phyloP scores from a whole-genome alignment of 2,797 vertebrate species.

The Chelon labrosus region DNA sequence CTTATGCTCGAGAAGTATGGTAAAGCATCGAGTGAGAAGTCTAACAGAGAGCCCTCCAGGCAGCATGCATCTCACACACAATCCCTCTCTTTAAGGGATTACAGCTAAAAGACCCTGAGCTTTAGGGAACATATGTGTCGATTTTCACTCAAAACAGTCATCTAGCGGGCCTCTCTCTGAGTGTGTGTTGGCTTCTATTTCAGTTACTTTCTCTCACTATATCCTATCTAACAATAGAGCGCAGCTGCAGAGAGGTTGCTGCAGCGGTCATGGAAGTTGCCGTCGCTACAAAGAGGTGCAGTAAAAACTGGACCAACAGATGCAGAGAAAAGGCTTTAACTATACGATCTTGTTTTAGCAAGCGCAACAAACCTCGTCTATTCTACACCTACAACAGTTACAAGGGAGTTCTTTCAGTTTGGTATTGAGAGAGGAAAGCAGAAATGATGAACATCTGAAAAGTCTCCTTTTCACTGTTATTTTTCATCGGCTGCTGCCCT shows the following conservation, averaged over 20 bases:
- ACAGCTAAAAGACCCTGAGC: slow-evolving; percentile 54
- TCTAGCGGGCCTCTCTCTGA: slow-evolving; percentile 27
- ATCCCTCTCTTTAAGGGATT: slow-evolving; percentile 72
- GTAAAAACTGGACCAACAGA: neutral
- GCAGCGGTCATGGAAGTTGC: slow-evolving; percentile 23
- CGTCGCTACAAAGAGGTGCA: slow-evolving; percentile 13
- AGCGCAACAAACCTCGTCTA: neutral
- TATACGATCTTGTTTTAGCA: slow-evolving; percentile 16
- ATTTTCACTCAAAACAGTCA: slow-evolving; percentile 58
- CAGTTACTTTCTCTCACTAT: slow-evolving; percentile 32
- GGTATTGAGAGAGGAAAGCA: slow-evolving; percentile 13
- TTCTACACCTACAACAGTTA: neutral
- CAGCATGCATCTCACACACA: slow-evolving; percentile 62
- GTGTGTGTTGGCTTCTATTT: slow-evolving; percentile 30
- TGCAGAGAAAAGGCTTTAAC: neutral
- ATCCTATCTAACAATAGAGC: slow-evolving; percentile 29
- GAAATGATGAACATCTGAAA: slow-evolving; percentile 24
- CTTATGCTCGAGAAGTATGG: slow-evolving; percentile 33
- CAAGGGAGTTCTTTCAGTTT: neutral
- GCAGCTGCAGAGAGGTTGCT: slow-evolving; percentile 43
- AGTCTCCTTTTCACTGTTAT: slow-evolving; percentile 34
- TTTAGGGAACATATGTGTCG: slow-evolving; percentile 69
- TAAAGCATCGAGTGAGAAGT: slow-evolving; percentile 51
- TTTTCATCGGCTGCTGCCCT: slow-evolving; percentile 53
- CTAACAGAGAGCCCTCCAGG: slow-evolving; percentile 47